Percentiles rank a stretch among this genome's conserved stretches.
These are phyloP conservation scores for Euzophera pinguis DNA, from an alignment of 2,888 invertebrate genomes.

Conservation along the genomic window DNA sequence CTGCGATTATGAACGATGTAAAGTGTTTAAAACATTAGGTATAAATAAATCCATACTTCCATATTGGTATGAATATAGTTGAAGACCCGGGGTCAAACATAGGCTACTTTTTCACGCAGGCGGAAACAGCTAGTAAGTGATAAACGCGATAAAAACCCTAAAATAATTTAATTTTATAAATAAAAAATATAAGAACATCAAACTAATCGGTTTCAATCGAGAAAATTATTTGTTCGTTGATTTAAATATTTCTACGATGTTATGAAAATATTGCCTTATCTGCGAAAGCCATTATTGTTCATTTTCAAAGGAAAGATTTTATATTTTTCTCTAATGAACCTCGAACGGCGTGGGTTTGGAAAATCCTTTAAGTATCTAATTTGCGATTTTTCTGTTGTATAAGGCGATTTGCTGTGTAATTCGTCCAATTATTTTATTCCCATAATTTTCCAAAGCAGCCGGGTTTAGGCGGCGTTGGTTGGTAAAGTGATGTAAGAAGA, in stretches of 20 bases:
- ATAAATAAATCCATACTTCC: too few relatives aligned
- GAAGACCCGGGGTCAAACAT: too few relatives aligned
- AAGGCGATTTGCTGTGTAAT: conserved; percentile 65
- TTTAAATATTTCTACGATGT: not conserved
- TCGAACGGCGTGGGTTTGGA: conserved; percentile 28
- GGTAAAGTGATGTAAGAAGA: conserved; percentile 54
- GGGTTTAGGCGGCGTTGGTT: conserved; percentile 39
- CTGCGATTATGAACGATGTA: too few relatives aligned
- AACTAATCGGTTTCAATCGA: too few relatives aligned
- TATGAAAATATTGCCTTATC: not conserved
- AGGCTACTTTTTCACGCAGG: too few relatives aligned
- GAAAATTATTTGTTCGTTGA: too few relatives aligned
- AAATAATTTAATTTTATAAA: too few relatives aligned
- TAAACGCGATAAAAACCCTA: too few relatives aligned
- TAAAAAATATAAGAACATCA: too few relatives aligned
- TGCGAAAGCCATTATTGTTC: not conserved
- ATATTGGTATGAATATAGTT: too few relatives aligned
- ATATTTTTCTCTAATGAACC: conserved; percentile 1
- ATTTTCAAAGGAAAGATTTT: not conserved
- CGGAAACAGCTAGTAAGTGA: too few relatives aligned
- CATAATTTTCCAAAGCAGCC: conserved; percentile 56
- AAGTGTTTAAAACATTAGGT: too few relatives aligned
- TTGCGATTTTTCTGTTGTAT: conserved; percentile 52
- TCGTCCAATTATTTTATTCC: conserved; percentile 65
- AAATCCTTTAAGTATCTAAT: conserved; percentile 69